Evolutionary conservation across 2,888 invertebrate species (phyloP).

Genomic region (Drosophila subsilvestris): DNA sequence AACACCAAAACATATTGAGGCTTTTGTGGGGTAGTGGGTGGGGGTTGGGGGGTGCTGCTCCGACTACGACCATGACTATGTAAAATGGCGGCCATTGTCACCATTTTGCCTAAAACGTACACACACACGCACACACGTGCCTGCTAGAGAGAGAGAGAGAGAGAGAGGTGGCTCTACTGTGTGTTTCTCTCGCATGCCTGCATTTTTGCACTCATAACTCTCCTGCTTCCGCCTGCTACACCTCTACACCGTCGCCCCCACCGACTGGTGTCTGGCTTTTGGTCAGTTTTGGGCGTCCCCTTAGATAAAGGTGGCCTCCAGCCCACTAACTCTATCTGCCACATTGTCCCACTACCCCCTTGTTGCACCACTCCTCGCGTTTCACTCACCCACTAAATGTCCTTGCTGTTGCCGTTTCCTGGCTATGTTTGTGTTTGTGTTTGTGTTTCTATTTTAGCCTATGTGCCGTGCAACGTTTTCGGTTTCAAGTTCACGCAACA

Average conservation of each 20-base stretch:
- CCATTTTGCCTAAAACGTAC: conserved; percentile 51
- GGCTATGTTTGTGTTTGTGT: conserved; percentile 11
- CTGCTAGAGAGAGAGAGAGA: conserved; percentile 4
- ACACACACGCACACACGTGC: conserved; percentile 9
- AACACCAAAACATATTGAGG: conserved; percentile 41
- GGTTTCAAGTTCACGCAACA: conserved; percentile 76
- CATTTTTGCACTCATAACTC: conserved; percentile 72
- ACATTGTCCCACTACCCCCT: neutral
- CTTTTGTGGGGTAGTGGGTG: conserved; percentile 48
- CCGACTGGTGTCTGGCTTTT: conserved; percentile 53
- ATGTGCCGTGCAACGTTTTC: conserved; percentile 50
- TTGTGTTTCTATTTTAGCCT: conserved; percentile 31
- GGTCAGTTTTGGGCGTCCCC: conserved; percentile 73
- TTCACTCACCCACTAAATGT: conserved; percentile 21
- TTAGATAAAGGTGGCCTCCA: conserved; percentile 62
- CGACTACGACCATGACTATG: conserved; percentile 26
- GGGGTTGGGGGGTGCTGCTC: neutral
- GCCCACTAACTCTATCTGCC: neutral
- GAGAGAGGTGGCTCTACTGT: neutral
- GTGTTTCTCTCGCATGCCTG: conserved; percentile 33
- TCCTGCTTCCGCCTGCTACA: conserved; percentile 26
- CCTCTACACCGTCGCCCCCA: neutral
- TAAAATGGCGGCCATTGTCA: conserved; percentile 80
- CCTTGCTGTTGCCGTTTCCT: conserved; percentile 21
- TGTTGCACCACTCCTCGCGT: conserved; percentile 18